Evolutionary conservation across 1,140 invertebrate genomes (phyloP).

Genomic region (Thalassaphorura encarpata): DNA sequence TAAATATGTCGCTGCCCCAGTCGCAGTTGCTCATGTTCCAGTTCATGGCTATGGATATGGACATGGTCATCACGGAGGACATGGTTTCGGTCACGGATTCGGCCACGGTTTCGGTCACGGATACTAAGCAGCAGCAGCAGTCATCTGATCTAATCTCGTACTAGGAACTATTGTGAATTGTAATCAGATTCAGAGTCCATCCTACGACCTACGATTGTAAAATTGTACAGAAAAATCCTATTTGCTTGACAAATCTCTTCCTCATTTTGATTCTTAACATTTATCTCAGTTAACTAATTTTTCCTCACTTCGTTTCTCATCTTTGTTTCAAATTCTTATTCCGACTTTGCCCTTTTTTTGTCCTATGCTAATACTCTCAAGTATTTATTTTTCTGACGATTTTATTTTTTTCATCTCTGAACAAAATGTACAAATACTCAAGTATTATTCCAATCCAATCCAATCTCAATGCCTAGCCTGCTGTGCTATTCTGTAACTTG

Average conservation of each 20-base stretch:
- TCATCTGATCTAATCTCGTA: neutral
- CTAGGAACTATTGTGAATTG: neutral
- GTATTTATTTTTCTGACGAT: no score
- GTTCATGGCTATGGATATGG: constrained; percentile 12
- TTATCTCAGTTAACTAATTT: neutral
- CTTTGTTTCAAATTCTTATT: no score
- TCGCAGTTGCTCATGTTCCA: neutral
- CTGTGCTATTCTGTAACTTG: no score
- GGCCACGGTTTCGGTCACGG: neutral
- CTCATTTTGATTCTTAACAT: neutral
- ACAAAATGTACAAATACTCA: no score
- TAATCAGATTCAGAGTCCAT: neutral
- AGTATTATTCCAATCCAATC: no score
- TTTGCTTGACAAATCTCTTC: neutral
- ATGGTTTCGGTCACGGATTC: constrained; percentile 8
- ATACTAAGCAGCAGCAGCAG: neutral
- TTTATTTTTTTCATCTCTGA: no score
- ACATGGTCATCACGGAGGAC: neutral
- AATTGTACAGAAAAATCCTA: neutral
- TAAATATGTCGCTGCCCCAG: constrained; percentile 10
- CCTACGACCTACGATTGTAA: neutral
- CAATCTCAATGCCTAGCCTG: no score
- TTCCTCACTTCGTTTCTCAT: no score
- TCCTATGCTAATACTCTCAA: no score
- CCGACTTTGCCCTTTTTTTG: no score